phyloP scores from a whole-genome alignment of 2,797 vertebrate species.

The Ciconia nigra region DNA sequence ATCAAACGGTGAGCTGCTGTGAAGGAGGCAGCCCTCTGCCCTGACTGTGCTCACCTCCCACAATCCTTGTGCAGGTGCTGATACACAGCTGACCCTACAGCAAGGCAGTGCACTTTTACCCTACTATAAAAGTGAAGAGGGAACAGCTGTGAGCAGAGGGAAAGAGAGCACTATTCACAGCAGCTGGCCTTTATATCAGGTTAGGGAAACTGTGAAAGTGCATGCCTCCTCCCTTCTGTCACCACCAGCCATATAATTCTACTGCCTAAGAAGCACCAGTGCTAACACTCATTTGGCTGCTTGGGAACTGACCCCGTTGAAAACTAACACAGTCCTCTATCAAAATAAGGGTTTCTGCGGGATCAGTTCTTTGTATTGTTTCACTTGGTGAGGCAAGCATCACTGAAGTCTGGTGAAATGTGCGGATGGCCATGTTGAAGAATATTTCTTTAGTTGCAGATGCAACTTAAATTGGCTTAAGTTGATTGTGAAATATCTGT shows the following conservation, averaged over 20 bases:
- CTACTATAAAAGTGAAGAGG: neutral
- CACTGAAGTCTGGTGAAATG: neutral
- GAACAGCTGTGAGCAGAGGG: neutral
- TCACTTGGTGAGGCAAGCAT: neutral
- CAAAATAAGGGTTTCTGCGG: neutral
- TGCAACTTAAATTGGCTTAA: neutral
- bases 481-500: neutral
- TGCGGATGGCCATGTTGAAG: neutral
- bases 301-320: neutral
- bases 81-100: neutral
- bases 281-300: neutral
- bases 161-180: neutral
- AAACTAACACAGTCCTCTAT: neutral
- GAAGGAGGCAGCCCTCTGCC: neutral
- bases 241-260: neutral
- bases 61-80: neutral
- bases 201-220: neutral
- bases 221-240: neutral
- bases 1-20: neutral
- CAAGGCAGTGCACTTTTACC: neutral
- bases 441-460: neutral
- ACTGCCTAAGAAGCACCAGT: constrained; percentile 9
- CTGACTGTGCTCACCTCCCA: neutral
- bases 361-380: neutral
- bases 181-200: neutral